Percentiles rank a stretch among this genome's conserved stretches.
phyloP scores from a whole-genome alignment of 2,797 vertebrate genomes.

The Alca torda region DNA sequence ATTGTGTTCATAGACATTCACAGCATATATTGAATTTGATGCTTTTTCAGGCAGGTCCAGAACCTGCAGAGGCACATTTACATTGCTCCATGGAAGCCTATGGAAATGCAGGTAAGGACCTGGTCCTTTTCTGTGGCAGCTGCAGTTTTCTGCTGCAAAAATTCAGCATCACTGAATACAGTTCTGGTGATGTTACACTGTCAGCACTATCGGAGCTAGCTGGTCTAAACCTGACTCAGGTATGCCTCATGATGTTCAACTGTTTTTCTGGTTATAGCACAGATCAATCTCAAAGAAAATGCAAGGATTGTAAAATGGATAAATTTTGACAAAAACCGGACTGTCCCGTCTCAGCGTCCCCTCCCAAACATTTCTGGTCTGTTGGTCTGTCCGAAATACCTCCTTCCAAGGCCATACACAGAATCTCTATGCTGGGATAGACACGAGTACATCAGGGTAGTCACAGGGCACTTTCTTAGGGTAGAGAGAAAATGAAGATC shows the following conservation, averaged over 20 bases:
- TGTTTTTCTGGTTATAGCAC: neutral
- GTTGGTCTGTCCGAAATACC: neutral
- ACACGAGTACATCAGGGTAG: neutral
- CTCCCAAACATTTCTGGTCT: neutral
- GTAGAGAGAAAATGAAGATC: neutral
- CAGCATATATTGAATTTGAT: neutral
- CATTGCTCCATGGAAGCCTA: neutral
- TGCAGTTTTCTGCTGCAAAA: neutral
- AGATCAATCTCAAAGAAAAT: neutral
- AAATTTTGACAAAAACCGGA: neutral
- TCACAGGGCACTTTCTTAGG: neutral
- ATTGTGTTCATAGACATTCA: neutral
- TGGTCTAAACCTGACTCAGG: neutral
- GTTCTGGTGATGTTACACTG: neutral
- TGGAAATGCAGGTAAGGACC: neutral
- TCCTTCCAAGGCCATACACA: neutral
- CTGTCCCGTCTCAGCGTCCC: rapidly evolving
- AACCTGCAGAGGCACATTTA: neutral
- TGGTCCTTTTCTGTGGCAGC: neutral
- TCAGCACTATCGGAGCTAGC: neutral
- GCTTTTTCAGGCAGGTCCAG: neutral
- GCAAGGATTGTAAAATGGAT: rapidly evolving
- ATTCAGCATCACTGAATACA: neutral
- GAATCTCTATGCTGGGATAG: neutral
- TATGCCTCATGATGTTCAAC: neutral